Evolutionary conservation across 2,888 invertebrate species (phyloP), one percentile per base, ranked within the genome.

Genomic region (Drosophila barbarae): DNA sequence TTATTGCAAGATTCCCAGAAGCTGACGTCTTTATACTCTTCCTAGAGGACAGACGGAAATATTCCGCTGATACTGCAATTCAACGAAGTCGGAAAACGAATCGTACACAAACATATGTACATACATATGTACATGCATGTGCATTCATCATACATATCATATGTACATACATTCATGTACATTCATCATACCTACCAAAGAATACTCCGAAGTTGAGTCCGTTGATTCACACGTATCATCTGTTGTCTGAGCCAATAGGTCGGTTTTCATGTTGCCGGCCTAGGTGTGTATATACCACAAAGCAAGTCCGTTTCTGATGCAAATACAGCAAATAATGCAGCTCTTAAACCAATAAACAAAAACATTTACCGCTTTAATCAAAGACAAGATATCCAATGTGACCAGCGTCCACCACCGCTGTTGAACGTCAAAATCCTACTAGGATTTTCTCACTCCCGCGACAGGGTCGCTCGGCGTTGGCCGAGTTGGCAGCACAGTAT

Each of bases 401-500:
- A 12, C 46, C 46, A 30, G 6, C 3, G 5, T 10, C 26, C 8
- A 9, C 13, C 18, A 18, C 8, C 12, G 21, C 13, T 13, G 2
- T 8, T 13, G 5, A 36, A 41, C 13, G 15, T 12, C 18, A 12
- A 10, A 13, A 18, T 39, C 3, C 8, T 9, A 23, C 4, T 13
- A 13, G 34, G 3, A 26, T 54, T 34, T 23, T 26, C 34, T 15
- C 12, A 5, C 9, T 18, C 13, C 8, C 15, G 12, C 6, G 8
- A 13, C 15, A 38, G 12, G 59, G 60, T 23, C 59, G 26, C 60
- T 46, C 60, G 59, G 38, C 49, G 9, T 4, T 23, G 46, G 30
- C 18, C 30, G 10, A 13, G n/a, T 42, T 42, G 30, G 41, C 52
- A 28, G 26, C 44, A 15, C 30, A 54, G 30, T 44, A 23, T 44